Base-by-base conservation (phyloP, 1,140 invertebrate species). In the Sarcophaga bullata region DNA sequence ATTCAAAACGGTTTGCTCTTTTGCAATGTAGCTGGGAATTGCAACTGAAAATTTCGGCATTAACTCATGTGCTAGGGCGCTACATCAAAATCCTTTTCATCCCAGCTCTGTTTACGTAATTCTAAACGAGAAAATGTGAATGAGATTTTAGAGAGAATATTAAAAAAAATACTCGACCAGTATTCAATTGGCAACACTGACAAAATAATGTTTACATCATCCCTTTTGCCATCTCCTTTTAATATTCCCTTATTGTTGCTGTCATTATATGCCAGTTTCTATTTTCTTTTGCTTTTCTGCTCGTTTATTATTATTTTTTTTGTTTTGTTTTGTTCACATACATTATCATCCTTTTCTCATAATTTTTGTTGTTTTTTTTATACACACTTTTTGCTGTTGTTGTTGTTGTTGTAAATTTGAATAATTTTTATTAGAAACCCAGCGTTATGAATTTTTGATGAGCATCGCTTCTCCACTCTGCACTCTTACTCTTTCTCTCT, bases 401-500 rank as follows among this genome's bases (percentile, higher is more conserved):
- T 48, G 46, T 72, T 76, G 46, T 76, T 48, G 73, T 76, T 76
- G 15, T 52, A 47, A 88, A 88, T 88, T 88, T 88, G 87, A 88
- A 88, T 88, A 88, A 88, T 88, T 88, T 88, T 88, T 88, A 88
- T 78, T 78, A 78, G n/a, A 78, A 37, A 78, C 8, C 75, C 47
- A 78, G 50, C 75, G 48, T 86, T 88, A 88, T 88, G 87, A 88
- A 88, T 88, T 88, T 88, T 86, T 87, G 87, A 88, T 88, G 87
- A 88, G 87, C 82, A 84, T 84, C 80, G 80, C 10, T 15, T 19
- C 62, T 80, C 3, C 48, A 78, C 25, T 84, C 84, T 76, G 82
- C 85, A 81, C 50, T 82, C 82, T 68, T 7, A 17, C 8, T 15
- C 49, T 17, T 68, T 17, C 9, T 19, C 62, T 17, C 62, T 68